Percentiles rank a stretch among this genome's conserved stretches.
Evolutionary conservation across 2,888 invertebrate genomes (phyloP).

Genomic region (Sphecodes monilicornis): DNA sequence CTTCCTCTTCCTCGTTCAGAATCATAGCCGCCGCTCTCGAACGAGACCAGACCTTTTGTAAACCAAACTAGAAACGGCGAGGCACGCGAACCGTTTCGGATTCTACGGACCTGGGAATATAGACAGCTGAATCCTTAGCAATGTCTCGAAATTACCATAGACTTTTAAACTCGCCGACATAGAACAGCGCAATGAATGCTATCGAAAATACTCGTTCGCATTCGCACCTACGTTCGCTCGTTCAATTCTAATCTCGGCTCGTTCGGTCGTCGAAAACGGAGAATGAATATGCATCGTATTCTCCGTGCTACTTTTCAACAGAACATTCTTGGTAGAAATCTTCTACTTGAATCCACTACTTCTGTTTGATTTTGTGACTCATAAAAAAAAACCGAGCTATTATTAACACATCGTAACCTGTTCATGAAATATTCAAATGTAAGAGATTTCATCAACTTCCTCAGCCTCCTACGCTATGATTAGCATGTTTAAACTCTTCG

Average conservation of each 20-base stretch:
- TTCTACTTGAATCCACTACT: neutral
- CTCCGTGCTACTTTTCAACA: neutral
- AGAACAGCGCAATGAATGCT: neutral
- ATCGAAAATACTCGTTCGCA: neutral
- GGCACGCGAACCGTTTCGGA: conserved; percentile 72
- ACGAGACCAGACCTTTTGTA: conserved; percentile 62
- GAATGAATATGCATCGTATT: neutral
- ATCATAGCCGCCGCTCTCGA: conserved; percentile 33
- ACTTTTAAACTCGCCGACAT: neutral
- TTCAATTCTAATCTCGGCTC: neutral
- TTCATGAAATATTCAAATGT: neutral
- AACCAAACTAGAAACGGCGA: conserved; percentile 71
- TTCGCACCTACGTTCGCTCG: neutral
- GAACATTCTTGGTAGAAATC: neutral
- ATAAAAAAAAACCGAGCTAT: neutral
- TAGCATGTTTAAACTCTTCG: neutral
- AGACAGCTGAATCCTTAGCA: conserved; percentile 9
- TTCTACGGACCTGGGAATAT: conserved; percentile 7
- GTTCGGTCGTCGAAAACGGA: neutral
- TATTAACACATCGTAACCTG: neutral
- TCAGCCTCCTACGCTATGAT: neutral
- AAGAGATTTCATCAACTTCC: neutral
- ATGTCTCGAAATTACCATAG: conserved; percentile 19
- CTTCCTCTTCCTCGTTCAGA: conserved; percentile 40
- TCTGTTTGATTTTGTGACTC: neutral